A percentile compares a stretch with the other conserved stretches of the same genome.
Evolutionary conservation across 2,888 invertebrate genomes (phyloP).

Genomic region (Dimorphilus gyrociliatus): DNA sequence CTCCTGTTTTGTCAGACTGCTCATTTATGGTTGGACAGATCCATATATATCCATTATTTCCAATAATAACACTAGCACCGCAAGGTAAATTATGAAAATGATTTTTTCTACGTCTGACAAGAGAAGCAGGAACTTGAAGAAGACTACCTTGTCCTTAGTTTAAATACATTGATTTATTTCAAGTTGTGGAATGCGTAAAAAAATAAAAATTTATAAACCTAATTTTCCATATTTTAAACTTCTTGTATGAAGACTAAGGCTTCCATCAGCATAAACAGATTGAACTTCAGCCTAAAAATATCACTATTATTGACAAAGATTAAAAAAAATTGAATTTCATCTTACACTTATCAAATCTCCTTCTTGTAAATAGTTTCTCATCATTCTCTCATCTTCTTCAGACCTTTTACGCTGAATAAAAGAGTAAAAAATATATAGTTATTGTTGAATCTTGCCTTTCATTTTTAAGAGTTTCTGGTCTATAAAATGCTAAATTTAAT

Average conservation of each 20-base stretch:
- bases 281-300: constrained; percentile 62
- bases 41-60: constrained; percentile 93
- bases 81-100: constrained; percentile 85
- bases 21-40: constrained; percentile 54
- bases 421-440: too few species aligned
- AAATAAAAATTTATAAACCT: constrained; percentile 8
- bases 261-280: constrained; percentile 73
- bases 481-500: too few species aligned
- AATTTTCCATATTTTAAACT: constrained; percentile 93
- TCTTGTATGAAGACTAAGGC: constrained; percentile 78
- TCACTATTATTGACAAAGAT: constrained; percentile 1
- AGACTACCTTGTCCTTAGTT: constrained; percentile 70
- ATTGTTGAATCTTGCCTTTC: too few species aligned
- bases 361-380: constrained; percentile 59
- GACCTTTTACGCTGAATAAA: constrained; percentile 58
- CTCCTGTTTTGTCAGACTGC: constrained; percentile 41
- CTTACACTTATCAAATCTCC: constrained; percentile 72
- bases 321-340: constrained; percentile 2
- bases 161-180: not conserved
- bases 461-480: too few species aligned
- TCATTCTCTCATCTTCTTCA: constrained; percentile 90
- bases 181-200: not conserved
- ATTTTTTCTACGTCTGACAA: constrained; percentile 79
- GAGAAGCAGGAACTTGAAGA: constrained; percentile 72
- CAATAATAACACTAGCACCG: constrained; percentile 78